Evolutionary conservation across 2,113 vertebrate species (phyloP).

Genomic region (Prionailurus viverrinus): DNA sequence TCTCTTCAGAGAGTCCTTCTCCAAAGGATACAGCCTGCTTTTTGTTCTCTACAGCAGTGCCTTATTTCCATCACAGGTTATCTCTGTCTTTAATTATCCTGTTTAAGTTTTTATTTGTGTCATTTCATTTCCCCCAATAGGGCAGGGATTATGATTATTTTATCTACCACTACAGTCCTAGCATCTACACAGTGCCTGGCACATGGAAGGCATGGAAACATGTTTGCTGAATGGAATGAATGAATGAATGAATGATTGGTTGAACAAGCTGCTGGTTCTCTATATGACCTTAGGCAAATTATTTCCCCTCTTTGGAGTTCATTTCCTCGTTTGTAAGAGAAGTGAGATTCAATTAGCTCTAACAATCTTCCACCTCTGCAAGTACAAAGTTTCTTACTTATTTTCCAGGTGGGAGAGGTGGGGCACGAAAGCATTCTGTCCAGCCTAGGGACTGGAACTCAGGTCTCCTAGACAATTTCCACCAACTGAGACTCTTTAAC

Average conservation of each 20-base stretch:
- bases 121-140: background rate
- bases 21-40: background rate
- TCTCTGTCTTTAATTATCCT: slow-evolving; percentile 14
- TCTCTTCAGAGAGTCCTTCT: background rate
- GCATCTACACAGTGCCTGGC: background rate
- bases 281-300: background rate
- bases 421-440: background rate
- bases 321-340: background rate
- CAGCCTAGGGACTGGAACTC: background rate
- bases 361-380: background rate
- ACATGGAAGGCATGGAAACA: accelerated
- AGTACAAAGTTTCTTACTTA: background rate
- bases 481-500: background rate
- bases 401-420: background rate
- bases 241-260: background rate
- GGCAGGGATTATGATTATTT: background rate
- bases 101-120: background rate
- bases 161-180: background rate
- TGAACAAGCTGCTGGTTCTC: background rate
- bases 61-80: background rate
- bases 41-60: background rate
- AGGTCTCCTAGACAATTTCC: background rate
- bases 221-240: background rate
- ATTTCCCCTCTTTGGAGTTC: background rate
- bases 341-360: background rate